Percentiles rank a stretch among this genome's conserved stretches.
Evolutionary conservation across 2,888 invertebrate genomes (phyloP).

Genomic region (Pantelozetes paolii): DNA sequence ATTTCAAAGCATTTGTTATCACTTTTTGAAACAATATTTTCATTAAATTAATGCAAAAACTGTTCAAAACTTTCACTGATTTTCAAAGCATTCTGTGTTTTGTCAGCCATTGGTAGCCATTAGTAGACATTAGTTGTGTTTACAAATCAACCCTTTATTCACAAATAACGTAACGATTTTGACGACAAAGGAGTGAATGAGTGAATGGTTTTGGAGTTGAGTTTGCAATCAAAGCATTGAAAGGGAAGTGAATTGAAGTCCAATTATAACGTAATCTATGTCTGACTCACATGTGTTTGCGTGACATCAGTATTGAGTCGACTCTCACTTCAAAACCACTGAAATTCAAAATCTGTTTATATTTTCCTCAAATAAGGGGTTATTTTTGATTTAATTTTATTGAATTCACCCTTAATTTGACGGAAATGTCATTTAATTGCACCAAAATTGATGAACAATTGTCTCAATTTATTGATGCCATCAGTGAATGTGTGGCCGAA

Average conservation of each 20-base stretch:
- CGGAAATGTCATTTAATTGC: no score
- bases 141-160: neutral
- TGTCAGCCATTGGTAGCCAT: neutral
- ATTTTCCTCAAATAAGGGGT: no score
- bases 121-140: no score
- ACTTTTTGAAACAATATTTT: neutral
- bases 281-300: slow-evolving; percentile 13
- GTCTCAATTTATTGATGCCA: no score
- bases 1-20: neutral
- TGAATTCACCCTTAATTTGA: no score
- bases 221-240: neutral
- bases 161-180: neutral
- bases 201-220: neutral
- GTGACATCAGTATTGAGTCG: slow-evolving; percentile 5
- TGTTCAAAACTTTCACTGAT: neutral
- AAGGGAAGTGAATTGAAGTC: neutral
- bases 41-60: slow-evolving; percentile 1
- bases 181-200: neutral
- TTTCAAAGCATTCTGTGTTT: no score
- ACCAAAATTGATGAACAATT: no score
- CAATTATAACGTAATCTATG: neutral
- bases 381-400: no score
- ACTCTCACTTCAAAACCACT: neutral
- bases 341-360: neutral
- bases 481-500: no score